These are phyloP conservation scores for Nycticryphes semicollaris DNA, from an alignment of 2,113 vertebrate genomes.

Conservation along the genomic window DNA sequence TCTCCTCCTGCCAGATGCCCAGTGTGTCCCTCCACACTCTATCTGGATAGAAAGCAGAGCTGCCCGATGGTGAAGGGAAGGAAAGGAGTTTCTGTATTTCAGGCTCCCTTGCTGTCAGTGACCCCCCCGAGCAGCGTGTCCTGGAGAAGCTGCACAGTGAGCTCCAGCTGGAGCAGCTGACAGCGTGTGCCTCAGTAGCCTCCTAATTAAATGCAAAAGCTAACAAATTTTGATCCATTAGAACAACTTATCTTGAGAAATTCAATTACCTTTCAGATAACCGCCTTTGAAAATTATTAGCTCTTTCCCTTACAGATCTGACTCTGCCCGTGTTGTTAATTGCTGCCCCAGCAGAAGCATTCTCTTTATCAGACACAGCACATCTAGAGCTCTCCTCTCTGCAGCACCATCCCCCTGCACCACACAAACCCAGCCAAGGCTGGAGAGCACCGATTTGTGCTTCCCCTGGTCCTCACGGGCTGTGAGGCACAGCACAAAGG, in stretches of 20 bases:
- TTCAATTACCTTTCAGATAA: neutral
- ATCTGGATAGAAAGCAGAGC: neutral
- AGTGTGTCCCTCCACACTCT: rapidly evolving
- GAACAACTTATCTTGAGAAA: neutral
- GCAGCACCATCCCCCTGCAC: neutral
- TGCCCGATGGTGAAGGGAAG: neutral
- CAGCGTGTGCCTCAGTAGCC: neutral
- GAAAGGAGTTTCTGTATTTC: neutral
- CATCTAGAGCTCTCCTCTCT: neutral
- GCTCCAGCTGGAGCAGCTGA: neutral
- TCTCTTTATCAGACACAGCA: neutral
- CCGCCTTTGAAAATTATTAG: neutral
- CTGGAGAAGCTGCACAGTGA: neutral
- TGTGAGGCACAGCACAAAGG: neutral
- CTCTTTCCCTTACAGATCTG: neutral
- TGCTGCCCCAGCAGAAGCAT: neutral
- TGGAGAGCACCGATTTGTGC: neutral
- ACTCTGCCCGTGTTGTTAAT: neutral
- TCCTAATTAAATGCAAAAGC: neutral
- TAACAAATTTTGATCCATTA: neutral
- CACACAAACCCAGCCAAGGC: rapidly evolving
- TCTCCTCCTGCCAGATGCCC: neutral
- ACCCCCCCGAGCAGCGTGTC: neutral
- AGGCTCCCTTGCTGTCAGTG: neutral
- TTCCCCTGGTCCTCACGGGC: neutral